Evolutionary conservation across 1,140 invertebrate genomes (phyloP).

Genomic region (Caenorhabditis briggsae): DNA sequence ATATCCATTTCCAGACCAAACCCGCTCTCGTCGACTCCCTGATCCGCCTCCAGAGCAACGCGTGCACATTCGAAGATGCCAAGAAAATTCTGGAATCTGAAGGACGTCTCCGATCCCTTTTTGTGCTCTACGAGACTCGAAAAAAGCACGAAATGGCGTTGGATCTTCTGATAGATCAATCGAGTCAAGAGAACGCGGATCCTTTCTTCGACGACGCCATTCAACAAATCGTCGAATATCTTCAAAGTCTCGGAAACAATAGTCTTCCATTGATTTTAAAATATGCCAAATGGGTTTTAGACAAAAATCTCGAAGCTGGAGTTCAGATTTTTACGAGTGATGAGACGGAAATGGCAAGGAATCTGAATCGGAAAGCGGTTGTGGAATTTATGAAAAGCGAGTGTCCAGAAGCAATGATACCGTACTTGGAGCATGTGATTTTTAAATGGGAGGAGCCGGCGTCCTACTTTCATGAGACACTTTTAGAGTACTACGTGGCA

Average conservation of each 20-base stretch:
- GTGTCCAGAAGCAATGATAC: conserved; percentile 53
- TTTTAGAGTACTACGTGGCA: conserved; percentile 56
- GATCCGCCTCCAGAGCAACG: conserved; percentile 58
- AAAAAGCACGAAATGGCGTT: conserved; percentile 60
- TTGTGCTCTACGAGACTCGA: conserved; percentile 58
- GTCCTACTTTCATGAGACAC: conserved; percentile 60
- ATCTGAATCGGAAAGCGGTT: conserved; percentile 56
- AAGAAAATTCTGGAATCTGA: conserved; percentile 57
- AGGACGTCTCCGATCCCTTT: conserved; percentile 55
- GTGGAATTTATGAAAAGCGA: conserved; percentile 56
- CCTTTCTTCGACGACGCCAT: conserved; percentile 57
- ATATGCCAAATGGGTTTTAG: conserved; percentile 60
- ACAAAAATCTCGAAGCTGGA: conserved; percentile 30
- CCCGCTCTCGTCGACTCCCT: conserved; percentile 61
- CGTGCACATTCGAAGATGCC: conserved; percentile 61
- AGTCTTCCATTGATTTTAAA: conserved; percentile 54
- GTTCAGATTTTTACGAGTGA: conserved; percentile 63
- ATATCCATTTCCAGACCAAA: conserved; percentile 37
- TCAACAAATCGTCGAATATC: conserved; percentile 53
- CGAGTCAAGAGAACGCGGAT: conserved; percentile 19
- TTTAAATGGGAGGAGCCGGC: conserved; percentile 60
- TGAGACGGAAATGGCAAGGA: conserved; percentile 58
- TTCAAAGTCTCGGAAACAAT: conserved; percentile 62
- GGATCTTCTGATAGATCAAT: conserved; percentile 55
- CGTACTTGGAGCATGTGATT: conserved; percentile 63